phyloP scores from a whole-genome alignment of 2,888 invertebrate species.

The Rotaria sp. region DNA sequence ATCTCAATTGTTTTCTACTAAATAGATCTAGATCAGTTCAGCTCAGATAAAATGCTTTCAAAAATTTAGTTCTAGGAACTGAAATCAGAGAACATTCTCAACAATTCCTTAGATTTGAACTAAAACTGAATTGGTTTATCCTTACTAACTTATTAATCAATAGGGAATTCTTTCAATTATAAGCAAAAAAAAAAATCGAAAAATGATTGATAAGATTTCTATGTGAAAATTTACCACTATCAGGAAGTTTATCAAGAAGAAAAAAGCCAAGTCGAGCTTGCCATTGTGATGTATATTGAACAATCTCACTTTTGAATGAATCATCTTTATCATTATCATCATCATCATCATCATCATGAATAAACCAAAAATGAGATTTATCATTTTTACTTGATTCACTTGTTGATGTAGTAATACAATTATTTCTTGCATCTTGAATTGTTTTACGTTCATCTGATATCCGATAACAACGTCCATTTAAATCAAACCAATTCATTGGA shows the following conservation, averaged over 20 bases:
- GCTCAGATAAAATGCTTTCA: no score
- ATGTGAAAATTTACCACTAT: neutral
- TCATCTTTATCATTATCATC: neutral
- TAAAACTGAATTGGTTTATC: no score
- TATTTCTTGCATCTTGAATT: conserved; percentile 32
- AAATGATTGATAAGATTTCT: neutral
- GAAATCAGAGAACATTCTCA: no score
- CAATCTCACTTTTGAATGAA: neutral
- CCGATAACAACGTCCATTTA: conserved; percentile 32
- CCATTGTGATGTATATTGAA: neutral
- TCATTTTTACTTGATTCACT: neutral
- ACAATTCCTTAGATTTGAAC: no score
- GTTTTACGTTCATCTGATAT: neutral
- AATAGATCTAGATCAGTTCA: no score
- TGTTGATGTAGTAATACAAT: neutral
- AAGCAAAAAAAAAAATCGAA: neutral
- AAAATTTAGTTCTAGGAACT: no score
- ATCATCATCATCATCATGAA: neutral
- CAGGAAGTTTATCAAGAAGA: neutral
- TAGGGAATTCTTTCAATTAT: no score
- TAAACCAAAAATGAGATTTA: neutral
- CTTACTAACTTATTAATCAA: no score
- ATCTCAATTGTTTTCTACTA: no score
- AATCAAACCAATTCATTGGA: neutral
- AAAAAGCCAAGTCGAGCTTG: neutral